Evolutionary conservation across 2,113 vertebrate genomes (phyloP).

Genomic region (Lota lota): DNA sequence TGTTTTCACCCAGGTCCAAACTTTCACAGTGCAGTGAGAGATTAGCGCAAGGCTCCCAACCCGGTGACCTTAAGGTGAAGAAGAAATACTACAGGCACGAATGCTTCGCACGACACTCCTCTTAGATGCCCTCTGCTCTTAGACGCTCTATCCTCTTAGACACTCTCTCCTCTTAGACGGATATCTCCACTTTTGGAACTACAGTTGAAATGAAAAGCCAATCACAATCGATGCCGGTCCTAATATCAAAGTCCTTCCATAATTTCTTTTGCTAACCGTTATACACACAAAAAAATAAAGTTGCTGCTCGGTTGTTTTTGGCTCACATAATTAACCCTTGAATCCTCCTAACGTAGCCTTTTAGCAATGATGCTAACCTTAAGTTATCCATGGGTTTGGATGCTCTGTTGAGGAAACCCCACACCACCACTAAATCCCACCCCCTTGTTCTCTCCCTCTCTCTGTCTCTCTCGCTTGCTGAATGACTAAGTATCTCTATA

Average conservation of each 20-base stretch:
- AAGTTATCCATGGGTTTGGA: slow-evolving; percentile 21
- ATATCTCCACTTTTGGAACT: too few relatives aligned
- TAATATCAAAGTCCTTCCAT: slow-evolving; percentile 3
- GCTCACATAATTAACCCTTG: too few relatives aligned
- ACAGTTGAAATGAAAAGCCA: too few relatives aligned
- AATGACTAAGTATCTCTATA: too few relatives aligned
- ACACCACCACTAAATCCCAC: background rate
- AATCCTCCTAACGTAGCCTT: slow-evolving; percentile 6
- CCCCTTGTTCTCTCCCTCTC: too few relatives aligned
- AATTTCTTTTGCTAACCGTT: background rate
- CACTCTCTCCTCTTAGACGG: too few relatives aligned
- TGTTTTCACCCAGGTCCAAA: slow-evolving; percentile 50
- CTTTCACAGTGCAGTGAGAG: slow-evolving; percentile 55
- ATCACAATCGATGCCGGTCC: too few relatives aligned
- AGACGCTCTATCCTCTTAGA: too few relatives aligned
- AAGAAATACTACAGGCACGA: too few relatives aligned
- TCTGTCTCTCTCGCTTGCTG: too few relatives aligned
- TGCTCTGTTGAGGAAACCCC: slow-evolving; percentile 25
- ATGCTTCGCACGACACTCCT: background rate
- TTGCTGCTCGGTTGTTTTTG: too few relatives aligned
- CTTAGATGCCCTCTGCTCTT: background rate
- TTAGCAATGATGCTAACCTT: slow-evolving; percentile 19
- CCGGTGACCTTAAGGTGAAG: slow-evolving; percentile 17
- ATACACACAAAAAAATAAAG: too few relatives aligned
- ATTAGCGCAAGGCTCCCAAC: slow-evolving; percentile 38